Evolutionary conservation across 2,113 vertebrate genomes (phyloP).

Genomic region (Halcyon senegalensis): DNA sequence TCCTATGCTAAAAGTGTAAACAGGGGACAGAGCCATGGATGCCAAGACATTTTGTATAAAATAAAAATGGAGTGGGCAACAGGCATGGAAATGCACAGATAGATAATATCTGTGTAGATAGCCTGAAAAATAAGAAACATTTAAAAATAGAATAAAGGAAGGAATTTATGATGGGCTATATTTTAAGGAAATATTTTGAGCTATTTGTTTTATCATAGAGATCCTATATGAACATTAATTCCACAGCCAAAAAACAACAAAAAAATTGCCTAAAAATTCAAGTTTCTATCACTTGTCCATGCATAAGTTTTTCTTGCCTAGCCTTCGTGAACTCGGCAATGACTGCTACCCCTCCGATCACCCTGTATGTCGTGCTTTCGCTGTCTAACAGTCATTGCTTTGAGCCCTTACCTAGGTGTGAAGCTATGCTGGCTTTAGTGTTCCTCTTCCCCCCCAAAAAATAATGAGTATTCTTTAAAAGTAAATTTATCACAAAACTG

Average conservation of each 20-base stretch:
- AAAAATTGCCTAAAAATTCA: not conserved
- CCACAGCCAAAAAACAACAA: not conserved
- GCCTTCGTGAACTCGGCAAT: not conserved
- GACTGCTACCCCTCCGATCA: not conserved
- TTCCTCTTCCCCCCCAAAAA: slow-evolving; percentile 5
- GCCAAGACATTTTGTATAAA: not conserved
- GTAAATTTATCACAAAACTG: slow-evolving; percentile 30
- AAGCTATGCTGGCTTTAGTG: slow-evolving; percentile 3
- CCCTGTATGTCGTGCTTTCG: not conserved
- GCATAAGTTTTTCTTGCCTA: not conserved
- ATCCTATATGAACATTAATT: not conserved
- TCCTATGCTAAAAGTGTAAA: not conserved
- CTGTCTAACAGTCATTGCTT: not conserved
- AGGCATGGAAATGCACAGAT: not conserved
- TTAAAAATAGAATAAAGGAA: not conserved
- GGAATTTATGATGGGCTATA: not conserved
- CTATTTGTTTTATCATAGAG: not conserved
- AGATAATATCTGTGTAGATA: not conserved
- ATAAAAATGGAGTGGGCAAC: not conserved
- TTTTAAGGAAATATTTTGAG: not conserved
- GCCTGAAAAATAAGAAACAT: not conserved
- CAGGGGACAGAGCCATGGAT: not conserved
- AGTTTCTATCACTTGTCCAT: not conserved
- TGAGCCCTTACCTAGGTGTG: not conserved
- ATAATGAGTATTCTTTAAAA: slow-evolving; percentile 10